A percentile compares a stretch with the other conserved stretches of the same genome.
Conservation (phyloP, 2,797 vertebrate species). For the Sebastes flavidus region DNA sequence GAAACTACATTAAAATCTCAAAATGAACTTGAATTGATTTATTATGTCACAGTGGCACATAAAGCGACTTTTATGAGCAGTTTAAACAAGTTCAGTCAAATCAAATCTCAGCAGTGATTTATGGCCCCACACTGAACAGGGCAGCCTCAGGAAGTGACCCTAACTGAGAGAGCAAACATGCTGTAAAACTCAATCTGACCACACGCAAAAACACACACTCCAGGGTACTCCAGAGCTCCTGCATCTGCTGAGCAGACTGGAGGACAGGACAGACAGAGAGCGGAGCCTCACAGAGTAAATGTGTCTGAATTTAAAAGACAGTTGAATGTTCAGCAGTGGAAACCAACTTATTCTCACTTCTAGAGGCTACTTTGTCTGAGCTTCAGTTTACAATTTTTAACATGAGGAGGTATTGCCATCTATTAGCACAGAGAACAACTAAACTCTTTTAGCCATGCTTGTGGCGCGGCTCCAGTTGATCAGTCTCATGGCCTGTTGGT, state of each 20-base stretch:
- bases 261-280: not conserved
- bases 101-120: constrained; percentile 6
- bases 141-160: not conserved
- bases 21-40: not conserved
- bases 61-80: not conserved
- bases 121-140: not conserved
- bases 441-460: not conserved
- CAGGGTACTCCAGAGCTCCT: too few relatives aligned
- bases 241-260: not conserved
- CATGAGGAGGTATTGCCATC: not conserved
- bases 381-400: not conserved
- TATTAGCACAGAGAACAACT: not conserved
- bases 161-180: not conserved
- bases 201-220: constrained; percentile 1
- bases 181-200: not conserved
- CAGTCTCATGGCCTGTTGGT: too few relatives aligned
- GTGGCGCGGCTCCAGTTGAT: not conserved
- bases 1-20: not conserved
- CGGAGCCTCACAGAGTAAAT: not conserved
- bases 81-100: not conserved
- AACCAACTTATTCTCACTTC: not conserved
- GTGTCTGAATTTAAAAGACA: not conserved
- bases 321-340: not conserved
- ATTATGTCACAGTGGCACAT: not conserved
- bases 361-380: not conserved